These are phyloP conservation scores for Brachionichthys hirsutus DNA, from an alignment of 2,113 vertebrate species.

Conservation along the genomic window DNA sequence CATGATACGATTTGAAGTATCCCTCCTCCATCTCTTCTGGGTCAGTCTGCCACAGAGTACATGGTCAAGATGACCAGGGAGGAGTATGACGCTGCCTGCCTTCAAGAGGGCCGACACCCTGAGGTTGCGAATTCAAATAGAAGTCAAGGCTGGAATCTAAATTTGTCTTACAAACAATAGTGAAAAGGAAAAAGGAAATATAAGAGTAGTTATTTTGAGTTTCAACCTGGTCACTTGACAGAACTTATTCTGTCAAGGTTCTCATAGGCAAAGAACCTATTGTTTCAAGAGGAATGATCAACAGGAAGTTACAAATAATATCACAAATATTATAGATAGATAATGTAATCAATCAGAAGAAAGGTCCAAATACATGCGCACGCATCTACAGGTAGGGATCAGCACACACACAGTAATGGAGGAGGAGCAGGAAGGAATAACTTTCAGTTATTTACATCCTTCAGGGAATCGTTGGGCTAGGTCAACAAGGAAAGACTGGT, in stretches of 20 bases:
- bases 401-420: background rate
- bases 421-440: background rate
- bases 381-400: background rate
- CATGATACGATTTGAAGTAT: background rate
- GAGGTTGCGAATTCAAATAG: too few species aligned
- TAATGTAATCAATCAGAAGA: background rate
- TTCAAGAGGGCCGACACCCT: too few species aligned
- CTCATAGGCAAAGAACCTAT: background rate
- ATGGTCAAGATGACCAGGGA: conserved; percentile 75
- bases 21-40: conserved; percentile 23
- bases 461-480: background rate
- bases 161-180: too few species aligned
- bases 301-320: background rate
- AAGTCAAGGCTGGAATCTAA: too few species aligned
- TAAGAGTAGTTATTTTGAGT: conserved; percentile 57
- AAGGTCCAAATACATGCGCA: background rate
- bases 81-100: conserved; percentile 56
- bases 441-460: background rate
- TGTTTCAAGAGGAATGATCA: background rate
- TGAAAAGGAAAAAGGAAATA: too few species aligned
- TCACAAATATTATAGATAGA: background rate
- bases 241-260: too few species aligned
- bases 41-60: conserved; percentile 78
- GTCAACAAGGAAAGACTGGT: background rate
- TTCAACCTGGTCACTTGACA: background rate